Evolutionary conservation across 2,113 vertebrate genomes (phyloP).

Genomic region (Lanius collurio): DNA sequence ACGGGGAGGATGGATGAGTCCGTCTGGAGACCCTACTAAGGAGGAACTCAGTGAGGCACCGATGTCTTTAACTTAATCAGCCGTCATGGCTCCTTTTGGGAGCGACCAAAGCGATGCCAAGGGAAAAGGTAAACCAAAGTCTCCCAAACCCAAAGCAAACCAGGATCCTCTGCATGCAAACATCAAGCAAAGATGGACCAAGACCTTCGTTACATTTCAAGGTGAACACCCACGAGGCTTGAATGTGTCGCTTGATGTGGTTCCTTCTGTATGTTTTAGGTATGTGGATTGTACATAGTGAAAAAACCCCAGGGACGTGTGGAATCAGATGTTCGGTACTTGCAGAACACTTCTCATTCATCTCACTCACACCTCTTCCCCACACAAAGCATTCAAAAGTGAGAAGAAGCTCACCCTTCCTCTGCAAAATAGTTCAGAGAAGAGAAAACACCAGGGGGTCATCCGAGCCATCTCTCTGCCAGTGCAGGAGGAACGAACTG

Average conservation of each 20-base stretch:
- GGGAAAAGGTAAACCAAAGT: conserved; percentile 34
- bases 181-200: not conserved
- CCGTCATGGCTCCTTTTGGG: not conserved
- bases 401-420: not conserved
- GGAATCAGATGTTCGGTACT: conserved; percentile 21
- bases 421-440: not conserved
- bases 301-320: not conserved
- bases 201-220: conserved; percentile 28
- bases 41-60: not conserved
- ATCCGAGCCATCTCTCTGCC: not conserved
- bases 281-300: conserved; percentile 33
- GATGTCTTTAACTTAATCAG: not conserved
- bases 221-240: not conserved
- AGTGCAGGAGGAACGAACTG: not conserved
- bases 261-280: not conserved
- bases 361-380: not conserved
- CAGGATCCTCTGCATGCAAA: conserved; percentile 5
- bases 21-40: conserved; percentile 94
- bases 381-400: conserved; percentile 1
- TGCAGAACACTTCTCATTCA: conserved; percentile 22
- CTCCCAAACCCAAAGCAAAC: conserved; percentile 21
- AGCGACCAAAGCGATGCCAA: not conserved
- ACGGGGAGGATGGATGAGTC: conserved; percentile 96
- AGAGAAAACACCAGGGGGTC: not conserved
- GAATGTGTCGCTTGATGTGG: conserved; percentile 17